Percentiles rank a stretch among this genome's conserved stretches.
phyloP scores from a whole-genome alignment of 2,888 invertebrate genomes.

The Tuta absoluta region DNA sequence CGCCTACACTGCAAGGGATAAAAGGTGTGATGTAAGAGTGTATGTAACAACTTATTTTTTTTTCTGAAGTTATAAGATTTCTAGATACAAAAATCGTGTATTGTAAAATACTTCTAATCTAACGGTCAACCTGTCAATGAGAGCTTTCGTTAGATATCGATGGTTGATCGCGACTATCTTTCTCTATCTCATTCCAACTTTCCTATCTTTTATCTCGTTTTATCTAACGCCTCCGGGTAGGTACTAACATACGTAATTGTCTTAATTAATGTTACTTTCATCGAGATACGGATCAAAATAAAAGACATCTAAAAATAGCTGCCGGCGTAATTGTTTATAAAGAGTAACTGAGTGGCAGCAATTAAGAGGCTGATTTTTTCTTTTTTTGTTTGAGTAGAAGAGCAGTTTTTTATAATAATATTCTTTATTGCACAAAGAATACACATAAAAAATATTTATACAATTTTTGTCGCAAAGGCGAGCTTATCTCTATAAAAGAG shows the following conservation, averaged over 20 bases:
- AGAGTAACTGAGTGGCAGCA: background rate
- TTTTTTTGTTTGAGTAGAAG: background rate
- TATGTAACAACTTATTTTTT: no score
- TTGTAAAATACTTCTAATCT: slow-evolving; percentile 49
- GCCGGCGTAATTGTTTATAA: slow-evolving; percentile 14
- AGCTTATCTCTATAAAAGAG: no score
- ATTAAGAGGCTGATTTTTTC: background rate
- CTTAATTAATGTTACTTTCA: slow-evolving; percentile 42
- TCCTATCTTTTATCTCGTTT: slow-evolving; percentile 35
- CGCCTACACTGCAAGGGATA: no score
- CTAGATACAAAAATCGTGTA: no score
- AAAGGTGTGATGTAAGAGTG: no score
- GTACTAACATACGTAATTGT: slow-evolving; percentile 50
- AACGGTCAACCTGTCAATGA: slow-evolving; percentile 55
- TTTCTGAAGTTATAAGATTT: no score
- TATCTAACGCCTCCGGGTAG: slow-evolving; percentile 25
- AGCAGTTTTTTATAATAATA: no score
- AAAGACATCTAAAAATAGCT: slow-evolving; percentile 15
- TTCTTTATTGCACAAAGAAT: no score
- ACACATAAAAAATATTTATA: no score
- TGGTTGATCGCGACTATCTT: slow-evolving; percentile 40
- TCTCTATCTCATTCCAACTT: slow-evolving; percentile 45
- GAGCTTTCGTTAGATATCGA: slow-evolving; percentile 71
- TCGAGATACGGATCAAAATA: slow-evolving; percentile 22
- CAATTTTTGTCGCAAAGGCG: no score